These are phyloP conservation scores for Ispidina picta DNA, from an alignment of 2,797 vertebrate species.

Conservation along the genomic window DNA sequence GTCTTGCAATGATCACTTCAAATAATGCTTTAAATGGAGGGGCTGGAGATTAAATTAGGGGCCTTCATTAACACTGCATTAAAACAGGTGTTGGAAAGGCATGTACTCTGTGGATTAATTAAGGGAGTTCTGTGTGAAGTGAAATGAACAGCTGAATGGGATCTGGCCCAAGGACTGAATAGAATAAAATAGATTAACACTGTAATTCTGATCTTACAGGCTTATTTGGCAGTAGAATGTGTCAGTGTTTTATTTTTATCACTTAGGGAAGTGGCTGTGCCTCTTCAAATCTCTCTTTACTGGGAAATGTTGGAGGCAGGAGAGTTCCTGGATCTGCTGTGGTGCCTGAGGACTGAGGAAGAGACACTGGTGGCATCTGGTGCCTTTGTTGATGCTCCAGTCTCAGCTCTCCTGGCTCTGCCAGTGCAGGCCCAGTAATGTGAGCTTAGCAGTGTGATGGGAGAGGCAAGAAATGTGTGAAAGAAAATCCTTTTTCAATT, in stretches of 20 bases:
- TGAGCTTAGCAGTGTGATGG: background rate
- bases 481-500: background rate
- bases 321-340: background rate
- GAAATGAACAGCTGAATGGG: background rate
- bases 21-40: background rate
- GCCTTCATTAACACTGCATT: background rate
- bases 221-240: background rate
- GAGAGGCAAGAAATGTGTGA: background rate
- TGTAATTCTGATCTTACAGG: background rate
- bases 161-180: background rate
- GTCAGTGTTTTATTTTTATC: background rate
- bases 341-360: background rate
- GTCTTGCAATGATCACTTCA: background rate
- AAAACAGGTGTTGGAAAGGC: background rate
- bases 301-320: background rate
- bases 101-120: background rate
- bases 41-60: background rate
- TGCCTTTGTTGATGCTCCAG: background rate
- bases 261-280: background rate
- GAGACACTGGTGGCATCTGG: background rate
- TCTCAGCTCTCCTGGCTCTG: background rate
- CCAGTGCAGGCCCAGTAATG: background rate
- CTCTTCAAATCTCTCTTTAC: background rate
- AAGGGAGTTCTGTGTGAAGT: background rate
- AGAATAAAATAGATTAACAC: background rate